Conservation (phyloP, 23 tunicate species). For the Diplosoma virens region DNA sequence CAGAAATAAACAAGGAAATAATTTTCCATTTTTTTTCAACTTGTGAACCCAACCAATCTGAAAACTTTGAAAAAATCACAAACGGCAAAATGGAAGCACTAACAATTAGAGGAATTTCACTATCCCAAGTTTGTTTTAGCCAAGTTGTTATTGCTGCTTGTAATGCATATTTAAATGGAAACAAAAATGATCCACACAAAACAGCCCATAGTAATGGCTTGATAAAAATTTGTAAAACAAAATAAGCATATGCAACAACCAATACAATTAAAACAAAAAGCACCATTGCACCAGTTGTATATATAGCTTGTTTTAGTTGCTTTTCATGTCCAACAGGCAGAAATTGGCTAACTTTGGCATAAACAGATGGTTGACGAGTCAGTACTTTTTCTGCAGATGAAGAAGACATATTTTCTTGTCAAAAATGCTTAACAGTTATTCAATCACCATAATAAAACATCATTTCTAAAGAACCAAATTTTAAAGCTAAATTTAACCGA, state of each 20-base stretch:
- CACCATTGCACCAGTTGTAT: constrained; percentile 55
- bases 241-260: constrained; percentile 51
- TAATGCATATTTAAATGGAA: constrained; percentile 77
- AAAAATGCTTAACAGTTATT: no score
- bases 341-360: constrained; percentile 61
- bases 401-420: no score
- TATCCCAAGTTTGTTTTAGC: constrained; percentile 46
- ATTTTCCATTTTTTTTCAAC: constrained; percentile 50
- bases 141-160: constrained; percentile 40
- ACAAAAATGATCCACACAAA: constrained; percentile 75
- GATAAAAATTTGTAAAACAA: constrained; percentile 78
- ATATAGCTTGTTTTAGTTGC: constrained; percentile 75
- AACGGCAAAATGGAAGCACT: constrained; percentile 47
- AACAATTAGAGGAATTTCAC: constrained; percentile 38
- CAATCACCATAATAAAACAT: no score
- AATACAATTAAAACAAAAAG: constrained; percentile 32
- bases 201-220: constrained; percentile 84
- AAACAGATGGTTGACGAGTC: constrained; percentile 26
- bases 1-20: constrained; percentile 3
- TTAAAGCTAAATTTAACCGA: no score
- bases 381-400: background rate
- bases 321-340: constrained; percentile 79
- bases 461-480: no score
- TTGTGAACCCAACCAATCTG: constrained; percentile 60
- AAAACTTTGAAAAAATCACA: constrained; percentile 39